Conservation (phyloP, 1,140 invertebrate species). For the Nebria ingens region DNA sequence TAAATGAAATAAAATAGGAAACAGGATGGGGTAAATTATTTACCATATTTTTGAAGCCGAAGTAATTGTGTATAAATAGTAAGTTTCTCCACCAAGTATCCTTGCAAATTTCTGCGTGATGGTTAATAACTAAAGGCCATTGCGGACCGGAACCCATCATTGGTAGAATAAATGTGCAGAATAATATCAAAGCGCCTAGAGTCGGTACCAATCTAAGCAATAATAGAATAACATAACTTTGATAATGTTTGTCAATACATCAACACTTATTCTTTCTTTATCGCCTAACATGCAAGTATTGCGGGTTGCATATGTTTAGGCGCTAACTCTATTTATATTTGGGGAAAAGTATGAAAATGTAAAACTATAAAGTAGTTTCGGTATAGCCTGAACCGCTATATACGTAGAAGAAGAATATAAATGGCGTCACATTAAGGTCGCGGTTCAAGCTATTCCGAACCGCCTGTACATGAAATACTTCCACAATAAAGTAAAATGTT, state of each 20-base stretch:
- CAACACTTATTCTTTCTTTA: background rate
- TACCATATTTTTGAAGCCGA: constrained; percentile 52
- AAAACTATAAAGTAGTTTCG: too few species aligned
- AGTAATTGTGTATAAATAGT: constrained; percentile 50
- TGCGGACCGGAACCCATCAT: constrained; percentile 47
- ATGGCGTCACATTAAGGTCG: too few species aligned
- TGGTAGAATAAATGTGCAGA: constrained; percentile 52
- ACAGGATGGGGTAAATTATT: constrained; percentile 10
- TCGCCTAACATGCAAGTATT: too few species aligned
- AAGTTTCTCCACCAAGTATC: constrained; percentile 51
- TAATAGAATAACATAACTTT: background rate
- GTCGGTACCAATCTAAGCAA: constrained; percentile 43
- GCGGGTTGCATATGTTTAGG: too few species aligned
- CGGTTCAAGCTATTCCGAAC: too few species aligned
- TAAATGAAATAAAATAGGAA: background rate
- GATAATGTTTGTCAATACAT: background rate
- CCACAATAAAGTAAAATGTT: too few species aligned
- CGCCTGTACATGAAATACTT: too few species aligned
- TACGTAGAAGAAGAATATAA: too few species aligned
- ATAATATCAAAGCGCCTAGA: constrained; percentile 47
- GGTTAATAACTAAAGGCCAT: constrained; percentile 49
- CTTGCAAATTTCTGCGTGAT: constrained; percentile 48
- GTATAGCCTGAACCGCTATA: too few species aligned
- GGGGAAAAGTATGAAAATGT: too few species aligned
- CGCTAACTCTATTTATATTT: too few species aligned